Conservation (phyloP, 2,113 vertebrate genomes). For the Chascanopsetta lugubris region DNA sequence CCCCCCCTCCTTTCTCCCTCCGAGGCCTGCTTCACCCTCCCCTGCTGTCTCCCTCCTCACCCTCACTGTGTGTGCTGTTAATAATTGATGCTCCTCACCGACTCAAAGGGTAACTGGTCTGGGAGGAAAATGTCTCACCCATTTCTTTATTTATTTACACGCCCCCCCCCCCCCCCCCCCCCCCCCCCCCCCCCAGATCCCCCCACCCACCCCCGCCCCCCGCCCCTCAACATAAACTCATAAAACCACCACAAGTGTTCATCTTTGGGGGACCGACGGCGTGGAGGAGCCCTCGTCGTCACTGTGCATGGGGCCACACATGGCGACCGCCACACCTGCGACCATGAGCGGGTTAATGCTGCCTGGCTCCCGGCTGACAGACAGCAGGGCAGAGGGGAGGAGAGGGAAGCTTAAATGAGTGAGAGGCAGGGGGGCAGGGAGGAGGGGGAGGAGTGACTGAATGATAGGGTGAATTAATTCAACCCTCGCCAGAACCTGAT, state of each 20-base stretch:
- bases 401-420: constrained; percentile 82
- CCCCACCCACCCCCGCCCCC: too few species aligned
- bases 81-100: constrained; percentile 80
- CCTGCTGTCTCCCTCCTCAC: constrained; percentile 75
- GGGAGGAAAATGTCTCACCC: constrained; percentile 64
- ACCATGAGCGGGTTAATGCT: constrained; percentile 75
- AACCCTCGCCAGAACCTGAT: constrained; percentile 76
- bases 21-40: constrained; percentile 60
- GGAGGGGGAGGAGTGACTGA: constrained; percentile 79
- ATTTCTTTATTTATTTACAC: constrained; percentile 65
- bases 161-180: too few species aligned
- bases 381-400: constrained; percentile 77
- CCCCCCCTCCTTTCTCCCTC: constrained; percentile 25
- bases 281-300: background rate
- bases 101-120: constrained; percentile 82
- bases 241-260: constrained; percentile 24
- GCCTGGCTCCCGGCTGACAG: constrained; percentile 61
- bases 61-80: constrained; percentile 75
- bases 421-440: constrained; percentile 76
- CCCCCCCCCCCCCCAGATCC: too few species aligned
- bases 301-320: too few species aligned
- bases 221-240: too few species aligned
- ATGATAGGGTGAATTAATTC: constrained; percentile 79
- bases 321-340: constrained; percentile 31
- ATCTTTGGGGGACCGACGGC: constrained; percentile 19